Percentiles rank a stretch among this genome's conserved stretches.
These are phyloP conservation scores for Penaeus indicus DNA, from an alignment of 1,140 invertebrate species.

Conservation along the genomic window DNA sequence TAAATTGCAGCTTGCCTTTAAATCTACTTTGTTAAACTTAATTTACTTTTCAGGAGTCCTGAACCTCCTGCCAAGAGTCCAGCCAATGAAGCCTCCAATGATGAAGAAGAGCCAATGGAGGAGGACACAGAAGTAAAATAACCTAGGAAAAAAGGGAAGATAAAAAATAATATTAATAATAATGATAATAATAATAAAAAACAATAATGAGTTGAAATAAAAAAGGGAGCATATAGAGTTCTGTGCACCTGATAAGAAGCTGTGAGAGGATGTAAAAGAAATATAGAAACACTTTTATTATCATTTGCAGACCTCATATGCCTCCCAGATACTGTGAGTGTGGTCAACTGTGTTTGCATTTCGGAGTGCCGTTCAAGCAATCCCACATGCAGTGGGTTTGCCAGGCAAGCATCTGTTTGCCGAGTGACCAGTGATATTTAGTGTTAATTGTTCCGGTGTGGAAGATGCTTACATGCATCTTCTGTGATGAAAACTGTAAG, in stretches of 20 bases:
- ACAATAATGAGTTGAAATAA: slow-evolving; percentile 22
- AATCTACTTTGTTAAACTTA: too few species aligned
- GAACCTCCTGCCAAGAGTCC: slow-evolving; percentile 43
- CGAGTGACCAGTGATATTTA: slow-evolving; percentile 58
- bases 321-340: slow-evolving; percentile 41
- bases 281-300: slow-evolving; percentile 35
- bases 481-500: slow-evolving; percentile 47
- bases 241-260: too few species aligned
- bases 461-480: slow-evolving; percentile 40
- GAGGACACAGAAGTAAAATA: slow-evolving; percentile 57
- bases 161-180: not conserved
- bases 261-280: slow-evolving; percentile 5
- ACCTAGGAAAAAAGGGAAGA: not conserved
- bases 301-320: slow-evolving; percentile 22
- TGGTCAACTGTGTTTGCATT: slow-evolving; percentile 54
- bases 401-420: slow-evolving; percentile 27
- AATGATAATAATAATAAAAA: not conserved
- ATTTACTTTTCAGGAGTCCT: slow-evolving; percentile 38
- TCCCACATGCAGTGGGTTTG: slow-evolving; percentile 14
- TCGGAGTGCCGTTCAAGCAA: slow-evolving; percentile 26
- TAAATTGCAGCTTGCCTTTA: too few species aligned
- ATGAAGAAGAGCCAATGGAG: slow-evolving; percentile 58
- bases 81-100: slow-evolving; percentile 42
- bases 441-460: slow-evolving; percentile 53
- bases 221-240: slow-evolving; percentile 1